These are phyloP conservation scores for Cranoglanis bouderius DNA, from an alignment of 2,113 vertebrate species.

Conservation along the genomic window DNA sequence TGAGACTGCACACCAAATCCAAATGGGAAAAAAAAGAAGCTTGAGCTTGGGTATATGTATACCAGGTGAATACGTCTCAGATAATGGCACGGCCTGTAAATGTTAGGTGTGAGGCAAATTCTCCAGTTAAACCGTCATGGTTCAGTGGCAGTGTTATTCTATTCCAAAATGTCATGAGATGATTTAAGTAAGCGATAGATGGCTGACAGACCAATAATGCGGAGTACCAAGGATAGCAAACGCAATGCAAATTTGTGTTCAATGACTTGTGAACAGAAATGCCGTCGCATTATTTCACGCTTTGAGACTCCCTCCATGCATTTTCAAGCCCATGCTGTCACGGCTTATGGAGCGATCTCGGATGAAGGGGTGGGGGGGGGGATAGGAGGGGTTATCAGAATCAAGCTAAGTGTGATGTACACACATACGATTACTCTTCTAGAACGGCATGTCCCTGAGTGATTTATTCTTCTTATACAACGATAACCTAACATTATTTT, in stretches of 20 bases:
- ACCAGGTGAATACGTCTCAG: background rate
- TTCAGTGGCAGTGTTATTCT: background rate
- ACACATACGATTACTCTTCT: too few species aligned
- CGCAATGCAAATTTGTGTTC: slow-evolving; percentile 25
- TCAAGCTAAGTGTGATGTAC: background rate
- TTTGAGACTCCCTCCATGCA: background rate
- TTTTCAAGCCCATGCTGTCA: background rate
- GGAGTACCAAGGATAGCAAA: background rate
- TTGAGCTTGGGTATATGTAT: background rate
- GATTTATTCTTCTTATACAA: background rate
- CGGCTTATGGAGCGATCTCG: background rate
- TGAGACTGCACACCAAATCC: background rate
- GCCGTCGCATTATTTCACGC: slow-evolving; percentile 16
- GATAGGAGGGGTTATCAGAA: slow-evolving; percentile 30
- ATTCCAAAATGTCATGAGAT: background rate
- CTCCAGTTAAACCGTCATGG: background rate
- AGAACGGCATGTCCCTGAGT: too few species aligned
- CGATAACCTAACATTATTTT: background rate
- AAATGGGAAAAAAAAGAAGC: background rate
- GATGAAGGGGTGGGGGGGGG: background rate
- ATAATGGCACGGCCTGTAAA: too few species aligned
- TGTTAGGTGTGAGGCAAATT: background rate
- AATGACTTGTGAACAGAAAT: slow-evolving; percentile 27
- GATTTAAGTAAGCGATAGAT: slow-evolving; percentile 7
- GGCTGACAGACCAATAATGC: slow-evolving; percentile 13